These are phyloP conservation scores for Pediacus dermestoides DNA, from an alignment of 2,888 invertebrate species.

Conservation along the genomic window DNA sequence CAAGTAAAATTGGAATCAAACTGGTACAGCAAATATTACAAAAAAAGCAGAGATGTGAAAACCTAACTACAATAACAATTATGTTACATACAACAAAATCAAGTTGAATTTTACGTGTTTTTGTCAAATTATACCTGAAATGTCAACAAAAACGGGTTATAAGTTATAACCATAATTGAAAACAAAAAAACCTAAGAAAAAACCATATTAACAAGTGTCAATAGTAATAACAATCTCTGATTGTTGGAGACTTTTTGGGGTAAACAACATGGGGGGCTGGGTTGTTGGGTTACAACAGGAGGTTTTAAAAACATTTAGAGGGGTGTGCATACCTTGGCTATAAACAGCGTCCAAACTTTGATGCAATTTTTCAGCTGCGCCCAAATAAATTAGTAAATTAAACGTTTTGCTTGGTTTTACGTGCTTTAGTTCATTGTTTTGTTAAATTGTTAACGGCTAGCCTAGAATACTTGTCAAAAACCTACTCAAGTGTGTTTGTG, in stretches of 20 bases:
- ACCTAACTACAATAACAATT: too few species aligned
- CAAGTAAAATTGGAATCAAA: too few species aligned
- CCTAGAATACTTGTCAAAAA: too few species aligned
- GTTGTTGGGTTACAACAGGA: too few species aligned
- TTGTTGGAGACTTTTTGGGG: conserved; percentile 2
- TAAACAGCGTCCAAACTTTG: conserved; percentile 65
- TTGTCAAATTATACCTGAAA: conserved; percentile 24
- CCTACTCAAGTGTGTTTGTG: too few species aligned
- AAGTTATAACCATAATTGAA: too few species aligned
- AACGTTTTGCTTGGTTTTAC: too few species aligned
- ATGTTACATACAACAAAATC: conserved; percentile 38
- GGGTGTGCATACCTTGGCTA: conserved; percentile 57
- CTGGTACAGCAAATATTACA: too few species aligned
- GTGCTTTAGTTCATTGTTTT: too few species aligned
- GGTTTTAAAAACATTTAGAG: conserved; percentile 24
- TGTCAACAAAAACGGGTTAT: conserved; percentile 14
- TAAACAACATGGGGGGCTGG: too few species aligned
- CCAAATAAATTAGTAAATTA: conserved; percentile 46
- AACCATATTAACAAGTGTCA: conserved; percentile 8
- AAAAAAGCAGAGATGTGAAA: conserved; percentile 33
- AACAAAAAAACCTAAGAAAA: too few species aligned
- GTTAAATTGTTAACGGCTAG: too few species aligned
- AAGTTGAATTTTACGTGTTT: conserved; percentile 34
- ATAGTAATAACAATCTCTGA: conserved; percentile 6
- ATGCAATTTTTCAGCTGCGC: conserved; percentile 57